Evolutionary conservation across 2,797 vertebrate genomes (phyloP).

Genomic region (Pantherophis vulpinus): DNA sequence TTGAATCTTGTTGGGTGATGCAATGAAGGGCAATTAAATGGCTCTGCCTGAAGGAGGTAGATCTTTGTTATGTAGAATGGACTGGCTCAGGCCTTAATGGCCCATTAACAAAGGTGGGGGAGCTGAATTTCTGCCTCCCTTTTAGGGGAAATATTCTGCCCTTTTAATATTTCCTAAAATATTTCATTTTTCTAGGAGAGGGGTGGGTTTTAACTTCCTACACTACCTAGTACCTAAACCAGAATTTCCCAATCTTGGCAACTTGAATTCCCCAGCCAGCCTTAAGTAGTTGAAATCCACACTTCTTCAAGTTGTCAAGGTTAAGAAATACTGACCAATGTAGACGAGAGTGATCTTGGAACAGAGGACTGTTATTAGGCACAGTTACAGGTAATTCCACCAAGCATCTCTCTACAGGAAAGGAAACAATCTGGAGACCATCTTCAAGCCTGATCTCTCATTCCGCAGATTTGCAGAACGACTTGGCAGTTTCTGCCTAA

Average conservation of each 20-base stretch:
- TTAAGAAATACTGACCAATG: not conserved
- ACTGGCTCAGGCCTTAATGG: no score
- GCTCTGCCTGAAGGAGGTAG: no score
- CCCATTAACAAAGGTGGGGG: no score
- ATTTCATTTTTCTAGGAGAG: no score
- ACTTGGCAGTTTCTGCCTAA: not conserved
- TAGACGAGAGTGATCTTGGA: not conserved
- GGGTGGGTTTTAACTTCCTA: no score
- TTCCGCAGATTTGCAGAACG: not conserved
- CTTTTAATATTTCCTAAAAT: no score
- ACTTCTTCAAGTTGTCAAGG: not conserved
- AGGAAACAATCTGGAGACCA: not conserved
- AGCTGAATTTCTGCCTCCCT: no score
- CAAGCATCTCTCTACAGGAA: not conserved
- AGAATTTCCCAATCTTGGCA: not conserved
- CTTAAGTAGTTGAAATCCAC: not conserved
- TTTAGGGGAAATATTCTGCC: no score
- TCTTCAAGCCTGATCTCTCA: not conserved
- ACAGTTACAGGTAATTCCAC: not conserved
- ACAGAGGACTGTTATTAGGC: not conserved
- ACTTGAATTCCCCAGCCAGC: not conserved
- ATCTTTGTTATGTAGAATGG: no score
- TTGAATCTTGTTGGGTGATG: no score
- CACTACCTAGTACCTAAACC: not conserved
- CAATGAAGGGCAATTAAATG: no score